Percentiles rank a stretch among this genome's conserved stretches.
Evolutionary conservation across 2,113 vertebrate genomes (phyloP).

Genomic region (Strigops habroptila): DNA sequence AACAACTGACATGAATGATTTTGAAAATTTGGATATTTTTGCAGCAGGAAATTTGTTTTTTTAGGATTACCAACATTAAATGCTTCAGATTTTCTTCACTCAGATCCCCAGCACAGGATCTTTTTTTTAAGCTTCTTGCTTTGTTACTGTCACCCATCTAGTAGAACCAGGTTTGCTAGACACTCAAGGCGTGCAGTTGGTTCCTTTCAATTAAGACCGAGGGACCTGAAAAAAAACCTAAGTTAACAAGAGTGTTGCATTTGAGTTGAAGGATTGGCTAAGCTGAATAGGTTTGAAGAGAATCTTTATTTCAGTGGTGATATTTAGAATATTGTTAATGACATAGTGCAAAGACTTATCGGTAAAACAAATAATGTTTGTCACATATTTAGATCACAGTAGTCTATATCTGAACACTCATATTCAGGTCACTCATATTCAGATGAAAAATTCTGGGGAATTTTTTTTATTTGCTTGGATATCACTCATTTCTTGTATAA

Average conservation of each 20-base stretch:
- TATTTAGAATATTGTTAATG: not conserved
- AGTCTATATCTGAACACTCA: not conserved
- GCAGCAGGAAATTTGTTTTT: not conserved
- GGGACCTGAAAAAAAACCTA: not conserved
- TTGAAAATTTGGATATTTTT: not conserved
- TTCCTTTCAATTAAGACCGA: not conserved
- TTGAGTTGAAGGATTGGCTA: not conserved
- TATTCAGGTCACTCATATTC: not conserved
- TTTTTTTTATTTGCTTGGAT: not conserved
- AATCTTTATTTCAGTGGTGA: not conserved
- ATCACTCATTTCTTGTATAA: not conserved
- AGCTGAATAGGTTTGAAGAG: not conserved
- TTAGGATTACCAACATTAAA: not conserved
- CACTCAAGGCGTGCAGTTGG: not conserved
- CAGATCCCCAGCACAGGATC: not conserved
- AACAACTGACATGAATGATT: fast-evolving
- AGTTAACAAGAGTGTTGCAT: not conserved
- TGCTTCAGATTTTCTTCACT: not conserved
- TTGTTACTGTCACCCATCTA: not conserved
- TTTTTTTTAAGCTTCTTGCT: not conserved
- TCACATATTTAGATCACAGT: not conserved
- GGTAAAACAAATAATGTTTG: not conserved
- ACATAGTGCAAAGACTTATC: not conserved
- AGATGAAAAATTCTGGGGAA: not conserved
- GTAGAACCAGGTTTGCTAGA: not conserved